A percentile compares a stretch with the other conserved stretches of the same genome.
Conservation (phyloP, 2,113 vertebrate species). For the Calidris pygmaea region DNA sequence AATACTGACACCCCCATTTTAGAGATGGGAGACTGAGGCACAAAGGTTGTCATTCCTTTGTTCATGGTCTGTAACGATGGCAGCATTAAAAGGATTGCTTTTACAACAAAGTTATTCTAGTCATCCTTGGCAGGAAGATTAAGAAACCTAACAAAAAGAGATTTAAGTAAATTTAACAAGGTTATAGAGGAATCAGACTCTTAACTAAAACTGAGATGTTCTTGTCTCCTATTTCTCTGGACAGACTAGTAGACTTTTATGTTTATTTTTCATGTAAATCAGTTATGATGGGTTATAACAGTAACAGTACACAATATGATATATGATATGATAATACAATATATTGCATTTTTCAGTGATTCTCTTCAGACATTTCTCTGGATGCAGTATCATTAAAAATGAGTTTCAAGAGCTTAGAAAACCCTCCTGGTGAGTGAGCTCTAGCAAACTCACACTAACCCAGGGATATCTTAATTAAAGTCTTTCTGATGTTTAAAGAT, state of each 20-base stretch:
- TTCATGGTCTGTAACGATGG: background rate
- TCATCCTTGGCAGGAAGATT: background rate
- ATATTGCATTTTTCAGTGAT: constrained; percentile 45
- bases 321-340: background rate
- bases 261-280: background rate
- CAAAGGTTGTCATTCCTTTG: background rate
- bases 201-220: constrained; percentile 23
- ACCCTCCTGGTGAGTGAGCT: constrained; percentile 44
- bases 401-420: constrained; percentile 59
- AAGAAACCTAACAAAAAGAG: background rate
- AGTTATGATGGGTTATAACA: background rate
- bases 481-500: constrained; percentile 66
- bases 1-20: background rate
- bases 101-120: background rate
- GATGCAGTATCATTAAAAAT: constrained; percentile 71
- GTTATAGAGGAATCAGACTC: background rate
- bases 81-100: background rate
- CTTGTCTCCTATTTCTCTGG: background rate
- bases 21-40: background rate
- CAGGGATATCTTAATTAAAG: constrained; percentile 68
- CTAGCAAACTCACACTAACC: constrained; percentile 34
- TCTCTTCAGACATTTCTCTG: constrained; percentile 47
- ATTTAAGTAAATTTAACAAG: constrained; percentile 15
- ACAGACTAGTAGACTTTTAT: background rate
- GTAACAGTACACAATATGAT: background rate